Conservation (phyloP, 2,797 vertebrate species). For the Prionace glauca region DNA sequence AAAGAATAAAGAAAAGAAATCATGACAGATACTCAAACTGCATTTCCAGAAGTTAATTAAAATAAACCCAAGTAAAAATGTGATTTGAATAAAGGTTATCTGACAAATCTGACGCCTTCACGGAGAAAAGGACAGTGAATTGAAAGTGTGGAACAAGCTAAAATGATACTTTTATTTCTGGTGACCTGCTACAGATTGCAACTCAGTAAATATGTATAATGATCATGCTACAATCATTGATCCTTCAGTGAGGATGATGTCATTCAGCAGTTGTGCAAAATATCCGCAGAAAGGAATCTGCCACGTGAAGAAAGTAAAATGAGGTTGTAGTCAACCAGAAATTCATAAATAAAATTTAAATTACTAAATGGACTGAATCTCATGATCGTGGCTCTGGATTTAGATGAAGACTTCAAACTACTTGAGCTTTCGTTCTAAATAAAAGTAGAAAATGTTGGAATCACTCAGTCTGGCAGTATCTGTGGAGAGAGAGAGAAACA, state of each 20-base stretch:
- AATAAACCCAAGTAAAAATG: slow-evolving; percentile 9
- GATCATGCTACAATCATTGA: not conserved
- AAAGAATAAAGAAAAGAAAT: too few relatives aligned
- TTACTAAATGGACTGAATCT: not conserved
- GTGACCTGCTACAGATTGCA: not conserved
- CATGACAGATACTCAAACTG: not conserved
- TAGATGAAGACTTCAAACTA: not conserved
- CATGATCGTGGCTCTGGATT: not conserved
- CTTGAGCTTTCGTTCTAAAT: not conserved
- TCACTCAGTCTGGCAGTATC: not conserved
- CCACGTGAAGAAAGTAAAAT: not conserved
- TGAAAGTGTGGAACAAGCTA: not conserved
- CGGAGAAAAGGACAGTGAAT: not conserved
- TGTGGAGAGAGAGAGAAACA: not conserved
- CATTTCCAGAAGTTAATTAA: not conserved
- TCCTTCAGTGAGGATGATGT: not conserved
- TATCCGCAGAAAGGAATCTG: not conserved
- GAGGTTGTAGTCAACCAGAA: too few relatives aligned
- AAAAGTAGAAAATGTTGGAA: not conserved
- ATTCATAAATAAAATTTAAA: not conserved
- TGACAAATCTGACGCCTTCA: not conserved
- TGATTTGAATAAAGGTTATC: not conserved
- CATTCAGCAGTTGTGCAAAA: not conserved
- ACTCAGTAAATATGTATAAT: not conserved
- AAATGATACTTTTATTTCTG: not conserved